Evolutionary conservation across 1,140 invertebrate species (phyloP).

Genomic region (Agraylea sexmaculata): DNA sequence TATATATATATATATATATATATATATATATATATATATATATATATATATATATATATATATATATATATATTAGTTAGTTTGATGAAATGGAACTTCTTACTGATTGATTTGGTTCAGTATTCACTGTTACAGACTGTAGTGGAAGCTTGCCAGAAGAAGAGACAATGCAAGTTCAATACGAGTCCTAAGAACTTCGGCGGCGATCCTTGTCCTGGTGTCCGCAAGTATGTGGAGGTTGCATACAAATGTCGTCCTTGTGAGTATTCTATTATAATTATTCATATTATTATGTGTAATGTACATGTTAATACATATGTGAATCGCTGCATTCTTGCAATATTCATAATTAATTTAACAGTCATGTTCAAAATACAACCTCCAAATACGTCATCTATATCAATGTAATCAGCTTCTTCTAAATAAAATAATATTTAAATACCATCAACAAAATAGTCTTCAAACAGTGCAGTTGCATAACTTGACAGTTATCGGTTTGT

Average conservation of each 20-base stretch:
- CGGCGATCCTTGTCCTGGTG: conserved; percentile 75
- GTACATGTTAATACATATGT: conserved; percentile 1
- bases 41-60: too few relatives aligned
- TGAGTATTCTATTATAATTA: conserved; percentile 56
- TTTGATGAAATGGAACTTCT: conserved; percentile 26
- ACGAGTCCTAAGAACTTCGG: conserved; percentile 69
- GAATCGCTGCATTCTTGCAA: neutral
- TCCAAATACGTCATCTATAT: too few relatives aligned
- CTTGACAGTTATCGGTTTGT: too few relatives aligned
- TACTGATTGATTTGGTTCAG: conserved; percentile 48
- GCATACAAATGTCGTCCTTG: conserved; percentile 91
- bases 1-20: too few relatives aligned
- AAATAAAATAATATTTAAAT: too few relatives aligned
- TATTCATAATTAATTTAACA: neutral
- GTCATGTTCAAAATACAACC: neutral
- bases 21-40: too few relatives aligned
- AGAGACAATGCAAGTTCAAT: conserved; percentile 75
- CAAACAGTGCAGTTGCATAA: too few relatives aligned
- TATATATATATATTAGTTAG: too few relatives aligned
- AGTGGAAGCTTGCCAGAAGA: conserved; percentile 83
- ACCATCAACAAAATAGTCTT: too few relatives aligned
- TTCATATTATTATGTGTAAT: too few relatives aligned
- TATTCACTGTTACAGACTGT: conserved; percentile 87
- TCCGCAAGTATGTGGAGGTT: conserved; percentile 80
- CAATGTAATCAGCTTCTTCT: too few relatives aligned